A percentile compares a stretch with the other conserved stretches of the same genome.
Conservation (phyloP, 2,888 invertebrate genomes). For the Agrenia bidenticulata region DNA sequence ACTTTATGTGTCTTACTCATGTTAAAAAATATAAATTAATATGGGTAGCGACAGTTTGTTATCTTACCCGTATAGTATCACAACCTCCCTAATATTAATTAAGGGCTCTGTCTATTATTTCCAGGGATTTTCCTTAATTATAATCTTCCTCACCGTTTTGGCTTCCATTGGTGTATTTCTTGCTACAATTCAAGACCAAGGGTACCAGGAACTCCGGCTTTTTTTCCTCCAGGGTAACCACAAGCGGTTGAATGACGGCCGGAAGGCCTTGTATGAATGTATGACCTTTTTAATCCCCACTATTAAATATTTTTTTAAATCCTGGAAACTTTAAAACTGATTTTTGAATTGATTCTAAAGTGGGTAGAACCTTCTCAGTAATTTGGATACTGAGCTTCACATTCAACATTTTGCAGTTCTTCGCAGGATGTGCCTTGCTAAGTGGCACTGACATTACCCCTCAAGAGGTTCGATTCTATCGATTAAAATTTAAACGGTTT, state of each 20-base stretch:
- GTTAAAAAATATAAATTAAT: too few species aligned
- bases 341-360: conserved; percentile 19
- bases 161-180: conserved; percentile 43
- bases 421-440: conserved; percentile 46
- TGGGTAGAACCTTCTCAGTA: conserved; percentile 40
- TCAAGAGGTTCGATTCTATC: neutral
- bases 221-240: conserved; percentile 27
- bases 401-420: conserved; percentile 48
- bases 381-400: conserved; percentile 48
- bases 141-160: conserved; percentile 41
- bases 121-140: conserved; percentile 41
- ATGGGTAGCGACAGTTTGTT: too few species aligned
- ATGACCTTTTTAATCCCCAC: too few species aligned
- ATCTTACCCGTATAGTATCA: neutral
- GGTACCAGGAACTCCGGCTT: conserved; percentile 40
- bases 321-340: neutral
- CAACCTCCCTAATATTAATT: neutral
- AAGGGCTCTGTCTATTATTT: conserved; percentile 18
- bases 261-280: conserved; percentile 31
- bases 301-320: neutral
- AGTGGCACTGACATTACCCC: conserved; percentile 39
- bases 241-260: conserved; percentile 17
- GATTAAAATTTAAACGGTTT: neutral
- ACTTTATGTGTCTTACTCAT: too few species aligned
- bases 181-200: conserved; percentile 39